Percentiles rank a stretch among this genome's conserved stretches.
Conservation (phyloP, 1,140 invertebrate species). For the Megalopta genalis region DNA sequence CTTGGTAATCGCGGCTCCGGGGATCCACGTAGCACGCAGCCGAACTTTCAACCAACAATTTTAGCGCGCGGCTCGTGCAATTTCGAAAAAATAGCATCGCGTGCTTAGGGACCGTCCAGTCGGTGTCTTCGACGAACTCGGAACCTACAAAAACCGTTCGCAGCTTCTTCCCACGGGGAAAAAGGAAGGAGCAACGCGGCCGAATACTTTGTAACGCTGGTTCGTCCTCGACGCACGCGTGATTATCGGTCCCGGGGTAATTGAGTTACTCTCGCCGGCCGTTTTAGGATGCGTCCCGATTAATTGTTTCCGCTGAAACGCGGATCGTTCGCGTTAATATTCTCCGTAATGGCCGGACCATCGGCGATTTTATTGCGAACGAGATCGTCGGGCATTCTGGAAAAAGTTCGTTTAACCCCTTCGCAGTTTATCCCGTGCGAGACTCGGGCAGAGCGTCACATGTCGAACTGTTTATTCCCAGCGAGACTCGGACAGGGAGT, state of each 20-base stretch:
- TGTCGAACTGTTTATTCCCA: no score
- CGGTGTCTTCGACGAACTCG: not conserved
- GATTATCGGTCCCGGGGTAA: conserved; percentile 15
- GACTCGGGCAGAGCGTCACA: no score
- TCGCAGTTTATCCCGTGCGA: no score
- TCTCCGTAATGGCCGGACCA: not conserved
- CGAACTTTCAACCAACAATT: not conserved
- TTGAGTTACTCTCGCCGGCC: conserved; percentile 2
- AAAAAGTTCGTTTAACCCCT: no score
- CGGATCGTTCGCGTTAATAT: not conserved
- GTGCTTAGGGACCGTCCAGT: not conserved
- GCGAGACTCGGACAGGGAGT: no score
- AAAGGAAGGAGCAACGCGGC: no score
- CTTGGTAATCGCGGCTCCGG: not conserved
- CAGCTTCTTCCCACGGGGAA: no score
- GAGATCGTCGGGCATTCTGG: no score
- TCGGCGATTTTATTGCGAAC: not conserved
- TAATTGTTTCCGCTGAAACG: conserved; percentile 15
- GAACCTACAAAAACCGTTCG: not conserved
- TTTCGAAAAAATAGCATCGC: conserved; percentile 14
- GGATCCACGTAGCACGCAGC: not conserved
- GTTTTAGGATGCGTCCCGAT: not conserved
- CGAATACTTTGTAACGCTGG: not conserved
- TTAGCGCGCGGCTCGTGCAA: not conserved
- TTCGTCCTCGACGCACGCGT: not conserved